A percentile compares a stretch with the other conserved stretches of the same genome.
Conservation (phyloP, 2,797 vertebrate species). For the Arrhamphus sclerolepis region DNA sequence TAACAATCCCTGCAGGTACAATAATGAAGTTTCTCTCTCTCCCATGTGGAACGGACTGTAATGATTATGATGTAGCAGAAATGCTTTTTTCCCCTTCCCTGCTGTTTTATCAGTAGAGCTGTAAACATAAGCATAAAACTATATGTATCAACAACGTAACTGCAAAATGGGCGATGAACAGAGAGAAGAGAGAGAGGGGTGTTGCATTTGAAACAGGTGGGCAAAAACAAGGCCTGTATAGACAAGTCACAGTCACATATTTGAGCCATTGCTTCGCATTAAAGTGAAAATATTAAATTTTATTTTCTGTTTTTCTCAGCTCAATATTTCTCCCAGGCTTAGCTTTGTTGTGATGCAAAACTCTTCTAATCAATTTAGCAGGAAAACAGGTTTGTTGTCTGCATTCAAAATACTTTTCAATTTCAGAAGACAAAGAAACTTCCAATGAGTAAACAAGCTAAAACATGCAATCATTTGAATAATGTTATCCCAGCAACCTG, state of each 20-base stretch:
- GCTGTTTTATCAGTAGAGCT: conserved; percentile 54
- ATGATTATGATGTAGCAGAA: conserved; percentile 75
- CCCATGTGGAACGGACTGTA: conserved; percentile 69
- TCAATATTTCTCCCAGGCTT: background rate
- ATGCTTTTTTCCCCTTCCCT: conserved; percentile 11
- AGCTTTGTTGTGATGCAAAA: conserved; percentile 5
- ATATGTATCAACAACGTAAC: conserved; percentile 60
- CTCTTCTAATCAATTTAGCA: conserved; percentile 5
- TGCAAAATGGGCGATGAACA: conserved; percentile 59
- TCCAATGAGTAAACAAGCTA: conserved; percentile 40
- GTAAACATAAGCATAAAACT: conserved; percentile 72
- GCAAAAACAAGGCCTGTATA: background rate
- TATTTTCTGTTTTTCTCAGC: background rate
- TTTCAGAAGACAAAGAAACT: conserved; percentile 31
- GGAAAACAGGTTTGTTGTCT: conserved; percentile 1
- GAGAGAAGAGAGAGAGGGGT: conserved; percentile 15
- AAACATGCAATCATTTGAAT: conserved; percentile 37
- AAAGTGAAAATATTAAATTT: background rate
- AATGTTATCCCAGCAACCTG: conserved; percentile 32
- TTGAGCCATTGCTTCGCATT: background rate
- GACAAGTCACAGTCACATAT: background rate
- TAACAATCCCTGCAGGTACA: conserved; percentile 73
- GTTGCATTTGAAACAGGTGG: conserved; percentile 1
- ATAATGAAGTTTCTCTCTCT: conserved; percentile 73
- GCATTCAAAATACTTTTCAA: conserved; percentile 24